Evolutionary conservation across 2,888 invertebrate genomes (phyloP), one percentile per base, ranked within the genome.

Genomic region (Ormyrus rosae): DNA sequence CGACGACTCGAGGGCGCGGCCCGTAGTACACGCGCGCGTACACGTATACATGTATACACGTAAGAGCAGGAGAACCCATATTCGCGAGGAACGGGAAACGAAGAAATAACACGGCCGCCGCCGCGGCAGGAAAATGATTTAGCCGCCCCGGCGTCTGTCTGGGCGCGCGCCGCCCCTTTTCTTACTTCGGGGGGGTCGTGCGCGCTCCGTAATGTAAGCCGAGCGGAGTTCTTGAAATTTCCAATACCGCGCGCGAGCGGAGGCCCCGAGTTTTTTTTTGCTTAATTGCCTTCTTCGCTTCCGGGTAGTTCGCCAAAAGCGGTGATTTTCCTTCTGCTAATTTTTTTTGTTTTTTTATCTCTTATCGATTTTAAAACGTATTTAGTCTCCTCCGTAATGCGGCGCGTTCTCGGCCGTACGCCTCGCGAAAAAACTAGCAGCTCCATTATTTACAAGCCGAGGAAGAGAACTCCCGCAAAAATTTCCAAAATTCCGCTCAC

Each of bases 91-190:
- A 61, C 58, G 72, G 78, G 46, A 74, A 74, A 70, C 74, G 69
- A 74, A 74, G 70, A 64, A 68, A 64, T 69, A 68, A 74, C 55
- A 45, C 53, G 51, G 60, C 19, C 19, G 19, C 19, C 1, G 45
- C 45, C 6, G n/a, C 19, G 19, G 51, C 63, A 34, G 71, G 58
- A 51, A 78, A 71, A 78, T 78, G 71, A 78, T 78, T 78, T 78
- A 78, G 70, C 13, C 51, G 19, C 63, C 11, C 55, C 55, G 50
- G 6, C 4, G 45, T 5, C 11, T 8, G 11, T 9, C 19, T 11
- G 56, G 46, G 34, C 50, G 4, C 10, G 9, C 13, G 10, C 3
- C 10, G 9, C 13, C 11, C 11, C n/a, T 71, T 60, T n/a, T 58
- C 34, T 46, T 19, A 51, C 51, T 50, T 19, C 9, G 6, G 9